Evolutionary conservation across 2,888 invertebrate genomes (phyloP).

Genomic region (Acleris sparsana): DNA sequence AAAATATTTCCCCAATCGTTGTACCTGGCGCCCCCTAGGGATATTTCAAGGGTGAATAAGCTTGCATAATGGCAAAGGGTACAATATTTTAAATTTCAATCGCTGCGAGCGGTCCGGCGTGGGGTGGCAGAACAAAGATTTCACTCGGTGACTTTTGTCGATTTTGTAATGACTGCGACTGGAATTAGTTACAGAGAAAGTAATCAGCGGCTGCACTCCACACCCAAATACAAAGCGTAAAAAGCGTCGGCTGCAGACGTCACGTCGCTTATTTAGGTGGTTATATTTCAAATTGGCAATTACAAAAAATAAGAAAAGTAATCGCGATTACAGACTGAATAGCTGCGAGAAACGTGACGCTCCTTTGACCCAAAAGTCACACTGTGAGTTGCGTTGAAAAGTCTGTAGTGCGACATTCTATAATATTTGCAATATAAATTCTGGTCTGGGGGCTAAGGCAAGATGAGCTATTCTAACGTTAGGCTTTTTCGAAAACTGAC

Average conservation of each 20-base stretch:
- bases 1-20: slow-evolving; percentile 83
- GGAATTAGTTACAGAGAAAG: slow-evolving; percentile 47
- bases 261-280: slow-evolving; percentile 17
- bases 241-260: slow-evolving; percentile 32
- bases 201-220: slow-evolving; percentile 25
- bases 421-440: too few species aligned
- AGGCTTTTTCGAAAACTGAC: too few species aligned
- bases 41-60: slow-evolving; percentile 85
- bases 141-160: slow-evolving; percentile 74
- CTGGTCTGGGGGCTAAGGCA: too few species aligned
- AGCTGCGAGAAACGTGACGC: too few species aligned
- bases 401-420: too few species aligned
- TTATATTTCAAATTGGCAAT: slow-evolving; percentile 7
- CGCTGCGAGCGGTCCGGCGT: slow-evolving; percentile 80
- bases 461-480: too few species aligned
- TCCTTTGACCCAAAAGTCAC: too few species aligned
- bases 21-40: slow-evolving; percentile 82
- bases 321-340: too few species aligned
- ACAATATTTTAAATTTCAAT: slow-evolving; percentile 85
- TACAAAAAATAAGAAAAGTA: background rate
- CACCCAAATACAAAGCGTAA: slow-evolving; percentile 15
- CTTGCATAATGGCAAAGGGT: slow-evolving; percentile 84
- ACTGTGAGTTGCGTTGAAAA: too few species aligned
- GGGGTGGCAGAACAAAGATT: slow-evolving; percentile 77
- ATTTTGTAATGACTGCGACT: slow-evolving; percentile 72